Base-by-base conservation (phyloP, 2,888 invertebrate species). In the Eubasilissa splendida region DNA sequence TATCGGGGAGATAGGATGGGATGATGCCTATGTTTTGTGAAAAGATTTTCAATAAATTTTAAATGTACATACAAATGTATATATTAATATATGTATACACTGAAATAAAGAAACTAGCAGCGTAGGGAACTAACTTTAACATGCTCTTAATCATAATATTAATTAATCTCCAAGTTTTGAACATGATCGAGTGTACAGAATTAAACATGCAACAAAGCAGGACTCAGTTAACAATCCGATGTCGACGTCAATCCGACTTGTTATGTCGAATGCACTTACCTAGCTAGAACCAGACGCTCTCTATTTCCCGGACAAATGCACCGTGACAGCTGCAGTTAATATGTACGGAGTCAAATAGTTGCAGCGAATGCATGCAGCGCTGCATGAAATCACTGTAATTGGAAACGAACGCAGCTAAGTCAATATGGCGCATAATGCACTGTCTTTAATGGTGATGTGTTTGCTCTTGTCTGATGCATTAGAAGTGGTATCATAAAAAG, bases 321-420 rank as follows among this genome's bases (percentile, higher is more conserved):
- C 70, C 78, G 78, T 76, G 81, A 79, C 79, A 79, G 76, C 65
- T 79, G 74, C 78, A 76, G 71, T 81, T 76, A 76, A 76, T 76
- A 68, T 54, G 73, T 42, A 70, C 58, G 53, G 53, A 70, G 54
- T 53, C 70, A 70, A 70, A 22, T 54, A 54, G 70, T 70, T 53
- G 68, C 59, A 56, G 68, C 68, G 63, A 76, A 56, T 76, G 76
- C 56, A 76, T 76, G 65, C 73, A 60, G 53, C 78, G 74, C 56
- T 75, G 78, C 78, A 78, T 78, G 78, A 78, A 78, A 78, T 82
- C 74, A 77, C 76, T 80, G 77, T 80, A 82, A 82, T 82, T 79
- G 76, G 80, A 82, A 71, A 78, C 79, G 50, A 78, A 75, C 78
- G 75, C 78, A 60, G 68, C 74, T 78, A 70, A 75, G 76, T 66